A percentile compares a stretch with the other conserved stretches of the same genome.
phyloP scores from a whole-genome alignment of 2,113 vertebrate genomes.

The Sterrhoptilus dennistouni region DNA sequence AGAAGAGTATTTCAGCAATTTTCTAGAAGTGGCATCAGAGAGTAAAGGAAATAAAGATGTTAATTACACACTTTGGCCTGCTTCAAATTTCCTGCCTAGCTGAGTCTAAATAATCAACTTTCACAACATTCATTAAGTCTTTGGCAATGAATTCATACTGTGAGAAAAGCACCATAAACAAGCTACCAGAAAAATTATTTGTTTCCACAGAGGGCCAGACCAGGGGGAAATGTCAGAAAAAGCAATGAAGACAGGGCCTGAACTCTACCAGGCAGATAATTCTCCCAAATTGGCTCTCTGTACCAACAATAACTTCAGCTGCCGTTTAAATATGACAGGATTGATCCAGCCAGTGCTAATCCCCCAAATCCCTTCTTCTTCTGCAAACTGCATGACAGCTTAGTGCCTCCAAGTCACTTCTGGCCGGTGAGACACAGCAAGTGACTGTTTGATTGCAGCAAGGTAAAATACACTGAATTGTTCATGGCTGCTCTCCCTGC shows the following conservation, averaged over 20 bases:
- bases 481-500: not conserved
- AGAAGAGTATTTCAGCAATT: not conserved
- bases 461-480: not conserved
- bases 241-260: not conserved
- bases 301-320: not conserved
- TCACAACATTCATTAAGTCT: not conserved
- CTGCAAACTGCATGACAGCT: not conserved
- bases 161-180: not conserved
- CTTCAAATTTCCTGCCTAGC: not conserved
- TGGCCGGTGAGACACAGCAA: not conserved
- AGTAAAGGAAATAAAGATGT: not conserved
- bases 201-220: not conserved
- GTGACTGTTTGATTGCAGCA: not conserved
- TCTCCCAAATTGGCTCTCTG: not conserved
- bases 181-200: not conserved
- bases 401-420: not conserved
- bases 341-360: not conserved
- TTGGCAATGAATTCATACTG: not conserved
- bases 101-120: not conserved
- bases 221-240: not conserved
- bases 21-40: not conserved
- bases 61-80: not conserved
- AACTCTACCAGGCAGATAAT: slow-evolving; percentile 3
- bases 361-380: not conserved
- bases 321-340: slow-evolving; percentile 2